Evolutionary conservation across 2,113 vertebrate species (phyloP), one percentile per base, ranked within the genome.

Genomic region (Anolis carolinensis): DNA sequence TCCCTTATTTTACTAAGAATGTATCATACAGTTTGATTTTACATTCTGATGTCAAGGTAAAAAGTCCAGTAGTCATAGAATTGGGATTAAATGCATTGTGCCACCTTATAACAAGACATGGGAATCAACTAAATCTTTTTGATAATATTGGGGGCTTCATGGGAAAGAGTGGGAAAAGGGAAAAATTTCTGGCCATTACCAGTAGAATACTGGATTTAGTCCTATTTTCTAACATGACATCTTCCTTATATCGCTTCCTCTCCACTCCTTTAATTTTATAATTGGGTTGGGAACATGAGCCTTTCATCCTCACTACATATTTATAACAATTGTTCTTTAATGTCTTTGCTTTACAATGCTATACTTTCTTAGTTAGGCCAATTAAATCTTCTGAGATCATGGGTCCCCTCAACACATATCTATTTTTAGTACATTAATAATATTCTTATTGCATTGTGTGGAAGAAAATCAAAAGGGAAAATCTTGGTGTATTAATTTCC

Each of bases 401-500:
- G 68, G 9, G 88, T 27, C 13, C 86, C 91, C 86, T 82, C 86
- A 89, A 90, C 86, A 85, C 88, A 11, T 13, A 82, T 62, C 55
- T 92, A 87, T 95, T 94, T 93, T 91, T 80, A 83, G 82, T 91
- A 32, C 76, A 87, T 79, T 91, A 83, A 91, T 91, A 81, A 88
- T 88, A 82, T 71, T 90, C 80, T 90, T 11, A 72, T 5, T 71
- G 13, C 39, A 91, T 86, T 81, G 74, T 90, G 67, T 93, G 83
- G 86, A 11, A 92, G 89, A 91, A 93, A 92, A 89, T 74, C 83
- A 74, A 86, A 59, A 86, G 76, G 78, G 86, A 55, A 34, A 71
- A 82, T 79, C 86, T 88, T 90, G 82, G 18, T 83, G 74, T 84
- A 30, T 77, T 82, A 77, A 84, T 23, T 67, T 34, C 32, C n/a